Evolutionary conservation across 64 coral and sea anemone species (phyloP), one percentile per base, ranked within the genome.

Genomic region (Platygyra sinensis): DNA sequence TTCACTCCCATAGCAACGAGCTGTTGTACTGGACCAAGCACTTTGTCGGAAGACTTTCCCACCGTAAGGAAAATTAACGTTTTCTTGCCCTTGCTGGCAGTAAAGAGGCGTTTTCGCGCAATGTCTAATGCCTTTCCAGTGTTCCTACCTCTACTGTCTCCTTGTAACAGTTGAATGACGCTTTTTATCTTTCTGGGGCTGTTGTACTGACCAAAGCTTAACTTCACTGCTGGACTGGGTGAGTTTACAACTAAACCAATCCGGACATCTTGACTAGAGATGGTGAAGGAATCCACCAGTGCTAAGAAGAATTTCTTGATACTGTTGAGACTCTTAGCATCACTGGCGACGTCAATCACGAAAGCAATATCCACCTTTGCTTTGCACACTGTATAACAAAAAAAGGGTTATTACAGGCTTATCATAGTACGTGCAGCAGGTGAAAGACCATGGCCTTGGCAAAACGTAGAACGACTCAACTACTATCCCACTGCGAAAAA

Each of bases 1-100:
- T 87, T n/a, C 22, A 92, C 83, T 27, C 85, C 62, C 50, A 69
- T 87, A 17, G 60, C 73, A 54, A 79, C 74, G 69, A 92, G 61
- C 18, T 54, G 73, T 74, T 87, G 90, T 20, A 87, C 65, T 72
- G 90, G 82, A 12, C 25, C 42, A 12, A 87, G 64, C 31, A 92
- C 74, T 49, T 19, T 22, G 72, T 92, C 90, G 0, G 60, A 65
- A 15, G 90, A 86, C 25, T 32, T 51, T 8, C 81, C 81, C 13
- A 62, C 24, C 1, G 81, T 84, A 5, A 84, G 62, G 17, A 69
- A n/a, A 71, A 84, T 49, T 50, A 84, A 42, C 22, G 81, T 84
- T 84, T 84, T 84, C 81, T 84, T 84, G n/a, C 81, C 20, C 31
- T 84, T 84, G 36, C 81, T 69, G 0, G 38, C 62, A 7, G 36